Base-by-base conservation (phyloP, 2,888 invertebrate species). In the Lypha dubia region DNA sequence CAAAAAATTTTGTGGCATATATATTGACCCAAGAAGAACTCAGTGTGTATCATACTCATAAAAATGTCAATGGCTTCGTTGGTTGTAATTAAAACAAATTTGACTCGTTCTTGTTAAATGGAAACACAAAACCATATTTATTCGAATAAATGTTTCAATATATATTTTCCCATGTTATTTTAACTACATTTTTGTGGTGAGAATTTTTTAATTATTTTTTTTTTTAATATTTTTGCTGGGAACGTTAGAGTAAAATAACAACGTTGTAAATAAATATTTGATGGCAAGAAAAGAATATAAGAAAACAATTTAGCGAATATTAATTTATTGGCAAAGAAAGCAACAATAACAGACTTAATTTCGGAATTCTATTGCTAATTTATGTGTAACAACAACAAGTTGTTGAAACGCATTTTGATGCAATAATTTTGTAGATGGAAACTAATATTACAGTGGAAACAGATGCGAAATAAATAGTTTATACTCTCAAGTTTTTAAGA, bases 101-200 rank as follows among this genome's bases (percentile, higher is more conserved):
- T 35, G 53, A 32, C 5, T 41, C 3, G 8, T 63, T 35, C 11
- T 44, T 11, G 13, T 13, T 17, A 6, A 71, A 51, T 60, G 6
- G 15, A 63, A 38, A 49, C 5, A 56, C 28, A 73, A 68, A 60
- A 75, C 38, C 15, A 63, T 28, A n/a, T 56, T 63, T 9, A 53
- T 56, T 46, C 68, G 41, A 80, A 84, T 77, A 77, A 77, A 80
- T 80, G 44, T 74, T 84, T 76, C 71, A 80, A 62, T 68, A 44
- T 32, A 28, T 1, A 46, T 53, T 73, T 67, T 80, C 62, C 41
- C 68, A 51, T 75, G 35, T 74, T 73, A 73, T 73, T 79, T 63
- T 65, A 65, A 28, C 20, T 73, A 20, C 63, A 73, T 73, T 67
- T 65, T 71, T 65, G 56, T 67, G 67, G 67, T 76, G 58, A 35